Percentiles rank a stretch among this genome's conserved stretches.
Conservation (phyloP, 2,113 vertebrate genomes). For the Montifringilla adamsi region DNA sequence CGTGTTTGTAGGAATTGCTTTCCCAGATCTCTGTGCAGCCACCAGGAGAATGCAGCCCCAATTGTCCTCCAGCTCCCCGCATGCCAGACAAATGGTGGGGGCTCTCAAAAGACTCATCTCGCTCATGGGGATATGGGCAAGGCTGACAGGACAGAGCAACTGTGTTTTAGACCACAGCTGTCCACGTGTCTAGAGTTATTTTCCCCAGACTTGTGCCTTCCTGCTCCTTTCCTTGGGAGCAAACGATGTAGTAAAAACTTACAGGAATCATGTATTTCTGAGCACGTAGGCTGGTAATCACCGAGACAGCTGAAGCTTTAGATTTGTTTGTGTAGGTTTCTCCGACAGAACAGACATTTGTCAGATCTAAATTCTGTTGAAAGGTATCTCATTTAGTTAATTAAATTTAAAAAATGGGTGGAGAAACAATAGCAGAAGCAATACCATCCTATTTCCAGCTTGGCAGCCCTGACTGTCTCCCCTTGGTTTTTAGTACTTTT, state of each 20-base stretch:
- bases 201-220: conserved; percentile 29
- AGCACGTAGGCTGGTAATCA: conserved; percentile 15
- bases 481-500: not conserved
- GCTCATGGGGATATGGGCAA: fast-evolving
- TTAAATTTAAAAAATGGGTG: not conserved
- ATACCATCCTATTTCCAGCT: not conserved
- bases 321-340: not conserved
- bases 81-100: not conserved
- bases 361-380: conserved; percentile 31
- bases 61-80: not conserved
- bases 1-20: not conserved
- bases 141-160: not conserved
- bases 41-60: not conserved
- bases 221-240: not conserved
- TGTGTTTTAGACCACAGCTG: conserved; percentile 45
- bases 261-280: not conserved
- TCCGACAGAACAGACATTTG: not conserved
- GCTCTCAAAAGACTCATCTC: not conserved
- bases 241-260: not conserved
- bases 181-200: conserved; percentile 39
- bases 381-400: conserved; percentile 32
- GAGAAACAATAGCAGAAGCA: not conserved
- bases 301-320: conserved; percentile 22
- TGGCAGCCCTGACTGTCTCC: not conserved
- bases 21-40: not conserved